These are phyloP conservation scores for Nyctibius bracteatus DNA, from an alignment of 2,113 vertebrate genomes.

Conservation along the genomic window DNA sequence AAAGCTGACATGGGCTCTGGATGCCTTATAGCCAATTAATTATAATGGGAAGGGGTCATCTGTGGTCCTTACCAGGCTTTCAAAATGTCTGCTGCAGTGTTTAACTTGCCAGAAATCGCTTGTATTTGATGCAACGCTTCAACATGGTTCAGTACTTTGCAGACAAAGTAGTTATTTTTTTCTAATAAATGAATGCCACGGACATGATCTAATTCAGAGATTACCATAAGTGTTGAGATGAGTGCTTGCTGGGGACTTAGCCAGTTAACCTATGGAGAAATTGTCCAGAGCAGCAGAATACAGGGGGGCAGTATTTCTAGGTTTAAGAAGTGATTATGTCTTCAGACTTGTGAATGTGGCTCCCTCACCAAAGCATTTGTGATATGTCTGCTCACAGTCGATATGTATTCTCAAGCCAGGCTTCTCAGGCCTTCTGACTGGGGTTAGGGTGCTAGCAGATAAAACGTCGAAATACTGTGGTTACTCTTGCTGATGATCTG, in stretches of 20 bases:
- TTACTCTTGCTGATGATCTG: background rate
- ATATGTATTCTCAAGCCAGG: background rate
- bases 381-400: background rate
- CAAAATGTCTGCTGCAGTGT: background rate
- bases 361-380: background rate
- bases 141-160: background rate
- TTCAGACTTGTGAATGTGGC: background rate
- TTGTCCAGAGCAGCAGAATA: background rate
- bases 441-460: background rate
- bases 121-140: background rate
- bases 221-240: background rate
- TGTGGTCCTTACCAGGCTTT: background rate
- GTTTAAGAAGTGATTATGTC: background rate
- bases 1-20: background rate
- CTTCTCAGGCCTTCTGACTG: background rate
- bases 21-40: background rate
- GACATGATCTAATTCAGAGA: background rate
- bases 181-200: background rate
- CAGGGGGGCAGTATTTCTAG: background rate
- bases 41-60: background rate
- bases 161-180: background rate
- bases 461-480: background rate
- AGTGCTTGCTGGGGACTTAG: background rate
- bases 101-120: background rate
- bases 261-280: background rate